These are phyloP conservation scores for Aldabrachelys gigantea DNA, from an alignment of 2,113 vertebrate genomes.

Conservation along the genomic window DNA sequence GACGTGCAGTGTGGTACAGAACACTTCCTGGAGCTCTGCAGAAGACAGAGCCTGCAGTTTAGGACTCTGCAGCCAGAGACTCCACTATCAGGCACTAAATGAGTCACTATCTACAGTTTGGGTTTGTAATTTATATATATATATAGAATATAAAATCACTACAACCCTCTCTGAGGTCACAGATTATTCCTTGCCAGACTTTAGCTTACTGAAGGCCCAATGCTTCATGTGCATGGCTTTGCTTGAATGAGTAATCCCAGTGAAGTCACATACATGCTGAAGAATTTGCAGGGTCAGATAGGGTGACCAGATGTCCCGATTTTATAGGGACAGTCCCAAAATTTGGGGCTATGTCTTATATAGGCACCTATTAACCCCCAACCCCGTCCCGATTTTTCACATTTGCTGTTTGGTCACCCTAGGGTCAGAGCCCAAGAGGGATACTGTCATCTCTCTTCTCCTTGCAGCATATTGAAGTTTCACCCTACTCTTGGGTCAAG, in stretches of 20 bases:
- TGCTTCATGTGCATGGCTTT: not conserved
- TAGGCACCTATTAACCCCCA: no score
- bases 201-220: accelerated
- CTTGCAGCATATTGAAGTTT: not conserved
- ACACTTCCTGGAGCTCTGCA: not conserved
- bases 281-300: not conserved
- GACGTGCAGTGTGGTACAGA: accelerated
- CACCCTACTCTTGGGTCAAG: not conserved
- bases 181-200: not conserved
- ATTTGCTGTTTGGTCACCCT: no score
- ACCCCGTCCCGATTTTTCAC: no score
- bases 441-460: not conserved
- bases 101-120: not conserved
- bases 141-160: not conserved
- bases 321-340: no score
- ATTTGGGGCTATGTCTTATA: no score
- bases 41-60: not conserved
- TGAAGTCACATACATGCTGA: not conserved
- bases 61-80: accelerated
- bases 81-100: not conserved
- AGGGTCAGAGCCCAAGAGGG: not conserved
- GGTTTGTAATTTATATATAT: not conserved
- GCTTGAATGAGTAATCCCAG: not conserved
- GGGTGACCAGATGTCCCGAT: no score
- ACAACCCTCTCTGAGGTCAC: not conserved